Conservation (phyloP, 1,140 invertebrate species). For the Thaumetopoea pityocampa region DNA sequence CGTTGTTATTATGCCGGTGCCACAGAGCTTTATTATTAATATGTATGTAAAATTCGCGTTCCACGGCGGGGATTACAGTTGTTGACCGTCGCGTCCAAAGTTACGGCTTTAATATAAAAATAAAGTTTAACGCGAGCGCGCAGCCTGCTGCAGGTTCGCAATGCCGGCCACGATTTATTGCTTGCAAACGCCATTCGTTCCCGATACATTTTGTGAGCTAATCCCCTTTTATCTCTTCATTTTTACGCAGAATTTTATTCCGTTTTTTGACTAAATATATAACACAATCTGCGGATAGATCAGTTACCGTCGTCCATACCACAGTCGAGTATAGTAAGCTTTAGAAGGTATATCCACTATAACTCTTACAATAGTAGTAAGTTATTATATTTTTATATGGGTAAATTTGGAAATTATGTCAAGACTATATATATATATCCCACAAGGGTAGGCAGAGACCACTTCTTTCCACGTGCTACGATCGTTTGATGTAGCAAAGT, state of each 20-base stretch:
- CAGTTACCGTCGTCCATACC: no score
- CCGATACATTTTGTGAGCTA: conserved; percentile 47
- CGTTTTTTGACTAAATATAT: conserved; percentile 9
- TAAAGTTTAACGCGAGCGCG: conserved; percentile 66
- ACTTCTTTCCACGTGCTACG: no score
- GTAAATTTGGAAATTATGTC: no score
- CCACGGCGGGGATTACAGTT: conserved; percentile 54
- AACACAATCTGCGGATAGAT: no score
- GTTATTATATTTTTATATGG: no score
- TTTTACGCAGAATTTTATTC: conserved; percentile 7
- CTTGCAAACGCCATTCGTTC: conserved; percentile 52
- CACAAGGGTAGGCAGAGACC: no score
- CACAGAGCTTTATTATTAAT: conserved; percentile 20
- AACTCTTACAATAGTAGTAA: no score
- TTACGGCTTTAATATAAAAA: conserved; percentile 72
- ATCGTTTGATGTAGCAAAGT: no score
- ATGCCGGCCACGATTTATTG: conserved; percentile 67
- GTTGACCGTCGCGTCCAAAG: conserved; percentile 45
- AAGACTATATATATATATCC: no score
- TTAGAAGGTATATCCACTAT: no score
- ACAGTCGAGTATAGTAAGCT: no score
- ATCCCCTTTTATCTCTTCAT: conserved; percentile 18
- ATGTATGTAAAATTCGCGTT: conserved; percentile 34
- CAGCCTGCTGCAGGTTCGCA: conserved; percentile 55
- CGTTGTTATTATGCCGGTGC: no score